A percentile compares a stretch with the other conserved stretches of the same genome.
These are phyloP conservation scores for Lordiphosa andalusiaca DNA, from an alignment of 2,888 invertebrate genomes.

Conservation along the genomic window DNA sequence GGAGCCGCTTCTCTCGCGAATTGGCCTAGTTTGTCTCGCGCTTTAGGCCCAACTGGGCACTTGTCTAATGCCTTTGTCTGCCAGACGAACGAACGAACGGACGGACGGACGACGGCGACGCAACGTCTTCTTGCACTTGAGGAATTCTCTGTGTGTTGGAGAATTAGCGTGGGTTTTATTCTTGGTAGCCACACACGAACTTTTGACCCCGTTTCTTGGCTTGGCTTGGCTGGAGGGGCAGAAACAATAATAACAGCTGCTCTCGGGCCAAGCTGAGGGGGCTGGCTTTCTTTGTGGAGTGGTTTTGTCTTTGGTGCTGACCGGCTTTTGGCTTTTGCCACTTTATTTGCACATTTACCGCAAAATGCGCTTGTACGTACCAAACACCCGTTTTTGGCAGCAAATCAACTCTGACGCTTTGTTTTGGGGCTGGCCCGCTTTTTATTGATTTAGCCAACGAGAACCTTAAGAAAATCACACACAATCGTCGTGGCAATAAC, in stretches of 20 bases:
- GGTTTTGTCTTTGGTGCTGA: slow-evolving; percentile 20
- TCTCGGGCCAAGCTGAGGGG: slow-evolving; percentile 5
- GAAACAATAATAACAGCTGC: slow-evolving; percentile 54
- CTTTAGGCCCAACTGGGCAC: slow-evolving; percentile 18
- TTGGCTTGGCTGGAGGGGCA: no score
- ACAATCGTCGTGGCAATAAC: slow-evolving; percentile 8
- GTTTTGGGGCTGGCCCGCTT: not conserved
- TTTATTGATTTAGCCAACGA: slow-evolving; percentile 44
- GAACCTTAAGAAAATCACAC: slow-evolving; percentile 14
- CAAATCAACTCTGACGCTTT: slow-evolving; percentile 5
- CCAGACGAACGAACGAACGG: slow-evolving; percentile 2
- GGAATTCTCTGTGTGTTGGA: slow-evolving; percentile 36
- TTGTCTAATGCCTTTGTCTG: slow-evolving; percentile 41
- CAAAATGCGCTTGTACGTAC: slow-evolving; percentile 20
- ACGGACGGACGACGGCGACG: slow-evolving; percentile 7
- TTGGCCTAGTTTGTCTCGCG: slow-evolving; percentile 63
- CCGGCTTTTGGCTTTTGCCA: slow-evolving; percentile 21
- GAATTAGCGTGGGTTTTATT: slow-evolving; percentile 35
- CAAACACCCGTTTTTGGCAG: slow-evolving; percentile 12
- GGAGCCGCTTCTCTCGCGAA: slow-evolving; percentile 45
- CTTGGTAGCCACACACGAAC: slow-evolving; percentile 61
- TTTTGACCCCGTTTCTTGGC: slow-evolving; percentile 75
- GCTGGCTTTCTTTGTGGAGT: slow-evolving; percentile 11
- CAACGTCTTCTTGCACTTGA: slow-evolving; percentile 54
- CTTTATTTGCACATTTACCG: slow-evolving; percentile 30